Percentiles rank a stretch among this genome's conserved stretches.
Conservation (phyloP, 2,797 vertebrate genomes). For the Adrianichthys oophorus region DNA sequence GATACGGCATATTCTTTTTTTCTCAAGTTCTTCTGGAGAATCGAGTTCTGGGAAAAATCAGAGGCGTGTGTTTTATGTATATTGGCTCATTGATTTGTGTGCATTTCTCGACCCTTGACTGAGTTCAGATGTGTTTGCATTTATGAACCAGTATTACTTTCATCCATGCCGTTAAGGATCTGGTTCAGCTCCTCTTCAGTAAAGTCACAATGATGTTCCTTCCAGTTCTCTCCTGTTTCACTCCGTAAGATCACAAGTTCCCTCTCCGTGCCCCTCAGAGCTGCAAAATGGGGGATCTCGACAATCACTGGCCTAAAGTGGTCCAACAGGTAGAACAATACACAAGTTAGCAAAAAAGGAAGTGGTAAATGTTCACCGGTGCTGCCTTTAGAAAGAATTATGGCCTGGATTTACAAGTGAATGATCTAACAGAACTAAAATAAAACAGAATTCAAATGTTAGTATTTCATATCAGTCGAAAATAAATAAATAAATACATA, state of each 20-base stretch:
- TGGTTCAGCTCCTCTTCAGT: slow-evolving; percentile 95
- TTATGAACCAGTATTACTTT: slow-evolving; percentile 77
- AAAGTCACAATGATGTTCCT: slow-evolving; percentile 94
- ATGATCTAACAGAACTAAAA: slow-evolving; percentile 10
- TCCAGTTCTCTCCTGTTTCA: slow-evolving; percentile 96
- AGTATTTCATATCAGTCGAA: slow-evolving; percentile 28
- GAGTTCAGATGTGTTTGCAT: too few species aligned
- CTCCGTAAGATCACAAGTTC: slow-evolving; percentile 95
- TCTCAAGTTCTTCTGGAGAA: slow-evolving; percentile 92
- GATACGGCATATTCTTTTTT: slow-evolving; percentile 96
- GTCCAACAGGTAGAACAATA: slow-evolving; percentile 12
- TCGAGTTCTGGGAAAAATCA: slow-evolving; percentile 83
- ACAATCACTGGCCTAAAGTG: slow-evolving; percentile 91
- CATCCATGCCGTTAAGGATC: slow-evolving; percentile 97
- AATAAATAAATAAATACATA: slow-evolving; percentile 12
- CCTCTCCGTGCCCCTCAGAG: slow-evolving; percentile 90
- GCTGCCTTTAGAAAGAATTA: background rate
- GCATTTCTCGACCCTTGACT: background rate
- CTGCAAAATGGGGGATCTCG: slow-evolving; percentile 97
- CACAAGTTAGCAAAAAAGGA: background rate
- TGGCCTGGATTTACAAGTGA: slow-evolving; percentile 13
- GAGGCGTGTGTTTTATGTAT: slow-evolving; percentile 8
- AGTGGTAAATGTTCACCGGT: background rate
- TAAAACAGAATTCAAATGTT: background rate
- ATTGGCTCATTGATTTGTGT: slow-evolving; percentile 1